A percentile compares a stretch with the other conserved stretches of the same genome.
Evolutionary conservation across 1,140 invertebrate species (phyloP).

Genomic region (Scylla paramamosain): DNA sequence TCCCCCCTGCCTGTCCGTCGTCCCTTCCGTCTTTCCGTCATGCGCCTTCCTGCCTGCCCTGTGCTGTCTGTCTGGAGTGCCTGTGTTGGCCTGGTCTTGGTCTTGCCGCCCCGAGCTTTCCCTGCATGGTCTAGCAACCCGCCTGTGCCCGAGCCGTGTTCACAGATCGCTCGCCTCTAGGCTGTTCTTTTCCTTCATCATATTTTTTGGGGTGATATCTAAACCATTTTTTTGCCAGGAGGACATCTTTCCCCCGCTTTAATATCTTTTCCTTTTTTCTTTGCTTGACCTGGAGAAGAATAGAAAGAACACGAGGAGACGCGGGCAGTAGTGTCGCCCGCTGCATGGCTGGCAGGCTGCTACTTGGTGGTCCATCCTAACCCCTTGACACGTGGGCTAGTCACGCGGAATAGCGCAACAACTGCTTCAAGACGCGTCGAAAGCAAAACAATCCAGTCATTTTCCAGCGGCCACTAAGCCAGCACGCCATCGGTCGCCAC

Average conservation of each 20-base stretch:
- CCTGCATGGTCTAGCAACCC: constrained; percentile 56
- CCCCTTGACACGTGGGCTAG: neutral
- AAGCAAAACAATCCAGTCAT: neutral
- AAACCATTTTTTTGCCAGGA: constrained; percentile 46
- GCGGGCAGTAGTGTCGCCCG: neutral
- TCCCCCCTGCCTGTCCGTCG: constrained; percentile 64
- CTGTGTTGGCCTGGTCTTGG: constrained; percentile 46
- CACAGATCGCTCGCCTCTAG: constrained; percentile 29
- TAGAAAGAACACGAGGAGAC: constrained; percentile 44
- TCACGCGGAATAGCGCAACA: neutral
- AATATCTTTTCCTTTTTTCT: constrained; percentile 38
- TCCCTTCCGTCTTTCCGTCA: constrained; percentile 61
- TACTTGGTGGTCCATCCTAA: constrained; percentile 36
- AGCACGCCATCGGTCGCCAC: neutral
- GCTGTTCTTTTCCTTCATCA: neutral
- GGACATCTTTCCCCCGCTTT: constrained; percentile 19
- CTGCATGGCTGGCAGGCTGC: constrained; percentile 56
- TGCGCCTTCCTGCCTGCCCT: constrained; percentile 58
- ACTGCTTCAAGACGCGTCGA: neutral
- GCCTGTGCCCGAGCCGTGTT: constrained; percentile 44
- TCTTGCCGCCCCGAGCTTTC: neutral
- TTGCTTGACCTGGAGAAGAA: constrained; percentile 34
- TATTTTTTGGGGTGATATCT: constrained; percentile 8
- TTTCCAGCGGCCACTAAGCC: neutral
- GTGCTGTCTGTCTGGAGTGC: constrained; percentile 46